Evolutionary conservation across 2,888 invertebrate genomes (phyloP).

Genomic region (Lepidochrysops patricia): DNA sequence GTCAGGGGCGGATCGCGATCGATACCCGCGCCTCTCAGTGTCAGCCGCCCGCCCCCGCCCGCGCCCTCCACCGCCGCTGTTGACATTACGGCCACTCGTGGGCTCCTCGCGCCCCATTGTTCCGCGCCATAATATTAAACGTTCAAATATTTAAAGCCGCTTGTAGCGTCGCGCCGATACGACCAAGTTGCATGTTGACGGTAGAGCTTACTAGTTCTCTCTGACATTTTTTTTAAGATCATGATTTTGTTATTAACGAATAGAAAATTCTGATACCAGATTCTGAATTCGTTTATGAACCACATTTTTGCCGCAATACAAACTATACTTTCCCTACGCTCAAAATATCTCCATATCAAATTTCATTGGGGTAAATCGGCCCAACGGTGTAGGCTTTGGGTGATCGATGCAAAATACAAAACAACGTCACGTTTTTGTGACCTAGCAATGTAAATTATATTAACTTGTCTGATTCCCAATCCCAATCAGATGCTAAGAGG

Average conservation of each 20-base stretch:
- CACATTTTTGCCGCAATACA: no score
- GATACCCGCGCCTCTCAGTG: conserved; percentile 31
- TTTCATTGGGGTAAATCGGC: no score
- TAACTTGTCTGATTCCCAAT: no score
- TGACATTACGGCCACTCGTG: conserved; percentile 20
- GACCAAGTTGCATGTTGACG: background rate
- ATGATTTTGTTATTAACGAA: background rate
- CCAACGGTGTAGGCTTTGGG: no score
- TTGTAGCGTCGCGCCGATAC: background rate
- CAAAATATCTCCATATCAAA: no score
- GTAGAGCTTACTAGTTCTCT: background rate
- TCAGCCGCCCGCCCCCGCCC: conserved; percentile 19
- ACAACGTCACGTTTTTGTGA: background rate
- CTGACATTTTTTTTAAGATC: background rate
- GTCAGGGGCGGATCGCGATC: conserved; percentile 26
- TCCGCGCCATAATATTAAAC: background rate
- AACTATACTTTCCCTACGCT: no score
- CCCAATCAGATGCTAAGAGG: background rate
- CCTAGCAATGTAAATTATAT: no score
- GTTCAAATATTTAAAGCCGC: background rate
- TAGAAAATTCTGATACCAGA: no score
- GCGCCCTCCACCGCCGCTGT: conserved; percentile 19
- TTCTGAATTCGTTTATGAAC: no score
- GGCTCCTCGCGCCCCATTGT: conserved; percentile 11
- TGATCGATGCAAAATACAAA: background rate